Evolutionary conservation across 2,113 vertebrate genomes (phyloP).

Genomic region (Pseudopodoces humilis): DNA sequence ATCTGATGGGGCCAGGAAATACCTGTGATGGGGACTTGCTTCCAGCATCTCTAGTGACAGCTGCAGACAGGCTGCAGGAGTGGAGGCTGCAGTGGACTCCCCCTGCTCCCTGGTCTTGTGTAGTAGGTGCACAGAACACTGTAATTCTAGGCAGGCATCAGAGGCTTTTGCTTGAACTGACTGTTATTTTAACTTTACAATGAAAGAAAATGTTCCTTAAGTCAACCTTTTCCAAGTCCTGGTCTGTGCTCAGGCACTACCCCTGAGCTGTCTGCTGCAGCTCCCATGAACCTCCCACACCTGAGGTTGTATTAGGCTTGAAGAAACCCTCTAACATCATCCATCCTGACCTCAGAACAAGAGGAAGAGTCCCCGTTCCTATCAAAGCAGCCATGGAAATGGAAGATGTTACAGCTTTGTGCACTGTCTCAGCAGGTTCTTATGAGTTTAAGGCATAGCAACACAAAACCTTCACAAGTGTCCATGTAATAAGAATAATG

Average conservation of each 20-base stretch:
- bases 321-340: neutral
- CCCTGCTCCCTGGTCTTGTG: neutral
- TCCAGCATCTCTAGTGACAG: neutral
- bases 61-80: neutral
- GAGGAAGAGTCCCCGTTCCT: neutral
- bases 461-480: neutral
- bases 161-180: neutral
- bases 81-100: neutral
- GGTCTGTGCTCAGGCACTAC: neutral
- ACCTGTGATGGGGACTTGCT: neutral
- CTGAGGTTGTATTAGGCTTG: neutral
- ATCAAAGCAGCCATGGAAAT: neutral
- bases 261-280: neutral
- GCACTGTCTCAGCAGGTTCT: neutral
- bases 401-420: neutral
- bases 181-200: neutral
- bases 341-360: neutral
- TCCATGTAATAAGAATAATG: neutral
- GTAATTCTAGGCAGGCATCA: neutral
- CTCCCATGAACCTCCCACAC: neutral
- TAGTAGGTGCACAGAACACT: neutral
- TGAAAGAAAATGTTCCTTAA: neutral
- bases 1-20: neutral
- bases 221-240: neutral
- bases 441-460: neutral